Percentiles rank a stretch among this genome's conserved stretches.
Evolutionary conservation across 2,113 vertebrate genomes (phyloP).

Genomic region (Chroicocephalus ridibundus): DNA sequence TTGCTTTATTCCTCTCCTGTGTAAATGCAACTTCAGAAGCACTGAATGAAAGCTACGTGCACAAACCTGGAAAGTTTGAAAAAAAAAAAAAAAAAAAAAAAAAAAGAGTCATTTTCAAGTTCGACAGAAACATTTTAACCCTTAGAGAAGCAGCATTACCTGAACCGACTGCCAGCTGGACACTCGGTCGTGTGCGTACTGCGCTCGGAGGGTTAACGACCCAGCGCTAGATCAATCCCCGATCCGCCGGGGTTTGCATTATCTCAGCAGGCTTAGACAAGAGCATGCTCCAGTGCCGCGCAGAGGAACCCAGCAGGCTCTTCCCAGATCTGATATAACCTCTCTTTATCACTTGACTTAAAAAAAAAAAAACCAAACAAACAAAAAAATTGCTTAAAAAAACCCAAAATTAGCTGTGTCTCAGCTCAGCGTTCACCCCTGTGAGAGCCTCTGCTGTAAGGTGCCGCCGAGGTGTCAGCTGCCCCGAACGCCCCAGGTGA

Average conservation of each 20-base stretch:
- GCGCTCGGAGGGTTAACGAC: not conserved
- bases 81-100: not conserved
- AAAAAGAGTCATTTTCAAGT: not conserved
- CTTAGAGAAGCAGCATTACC: not conserved
- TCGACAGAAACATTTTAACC: not conserved
- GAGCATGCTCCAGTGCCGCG: not conserved
- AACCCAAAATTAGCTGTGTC: not conserved
- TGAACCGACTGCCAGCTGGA: not conserved
- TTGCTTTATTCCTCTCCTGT: not conserved
- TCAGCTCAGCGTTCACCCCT: not conserved
- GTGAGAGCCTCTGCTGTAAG: not conserved
- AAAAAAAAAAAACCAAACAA: not conserved
- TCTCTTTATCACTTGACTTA: not conserved
- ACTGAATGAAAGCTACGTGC: not conserved
- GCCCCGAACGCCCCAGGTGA: not conserved
- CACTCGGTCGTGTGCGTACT: fast-evolving
- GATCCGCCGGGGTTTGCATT: not conserved
- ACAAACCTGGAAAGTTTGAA: not conserved
- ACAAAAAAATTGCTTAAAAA: not conserved
- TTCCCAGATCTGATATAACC: not conserved
- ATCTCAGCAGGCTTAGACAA: not conserved
- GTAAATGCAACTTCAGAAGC: conserved; percentile 10
- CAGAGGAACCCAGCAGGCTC: not conserved
- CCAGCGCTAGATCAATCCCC: not conserved
- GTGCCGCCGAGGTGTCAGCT: not conserved